Evolutionary conservation across 64 coral and sea anemone species (phyloP).

Genomic region (Platygyra sinensis): DNA sequence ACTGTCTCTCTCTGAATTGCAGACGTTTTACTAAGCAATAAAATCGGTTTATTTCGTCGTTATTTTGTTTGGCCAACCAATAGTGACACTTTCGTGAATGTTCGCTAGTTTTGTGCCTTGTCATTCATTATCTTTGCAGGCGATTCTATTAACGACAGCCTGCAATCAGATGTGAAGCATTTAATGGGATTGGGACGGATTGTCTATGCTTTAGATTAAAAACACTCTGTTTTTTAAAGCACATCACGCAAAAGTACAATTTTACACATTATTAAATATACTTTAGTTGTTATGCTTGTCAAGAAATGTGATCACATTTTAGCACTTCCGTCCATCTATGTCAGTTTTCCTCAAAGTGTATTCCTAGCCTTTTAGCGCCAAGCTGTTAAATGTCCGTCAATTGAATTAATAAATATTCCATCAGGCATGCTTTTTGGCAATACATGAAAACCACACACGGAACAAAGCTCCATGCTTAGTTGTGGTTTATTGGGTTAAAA

Average conservation of each 20-base stretch:
- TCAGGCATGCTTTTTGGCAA: conserved; percentile 10
- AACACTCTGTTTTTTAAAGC: background rate
- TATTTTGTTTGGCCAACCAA: conserved; percentile 13
- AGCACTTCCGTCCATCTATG: conserved; percentile 29
- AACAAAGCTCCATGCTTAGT: background rate
- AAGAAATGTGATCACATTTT: conserved; percentile 40
- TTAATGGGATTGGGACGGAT: background rate
- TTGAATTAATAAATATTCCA: conserved; percentile 35
- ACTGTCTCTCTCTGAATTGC: background rate
- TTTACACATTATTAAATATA: conserved; percentile 42
- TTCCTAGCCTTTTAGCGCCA: conserved; percentile 12
- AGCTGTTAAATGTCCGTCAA: conserved; percentile 8
- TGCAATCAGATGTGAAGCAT: background rate
- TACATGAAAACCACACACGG: background rate
- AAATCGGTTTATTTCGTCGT: conserved; percentile 20
- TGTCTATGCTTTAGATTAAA: background rate
- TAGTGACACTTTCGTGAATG: conserved; percentile 20
- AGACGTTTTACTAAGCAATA: background rate
- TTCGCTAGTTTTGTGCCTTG: background rate
- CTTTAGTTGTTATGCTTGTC: background rate
- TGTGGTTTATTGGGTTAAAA: background rate
- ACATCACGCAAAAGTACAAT: conserved; percentile 4
- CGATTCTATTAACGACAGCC: background rate
- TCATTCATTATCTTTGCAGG: background rate
- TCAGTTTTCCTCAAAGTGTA: too few species aligned